These are phyloP conservation scores for Chlorodrepanis virens DNA, from an alignment of 2,113 vertebrate species.

Conservation along the genomic window DNA sequence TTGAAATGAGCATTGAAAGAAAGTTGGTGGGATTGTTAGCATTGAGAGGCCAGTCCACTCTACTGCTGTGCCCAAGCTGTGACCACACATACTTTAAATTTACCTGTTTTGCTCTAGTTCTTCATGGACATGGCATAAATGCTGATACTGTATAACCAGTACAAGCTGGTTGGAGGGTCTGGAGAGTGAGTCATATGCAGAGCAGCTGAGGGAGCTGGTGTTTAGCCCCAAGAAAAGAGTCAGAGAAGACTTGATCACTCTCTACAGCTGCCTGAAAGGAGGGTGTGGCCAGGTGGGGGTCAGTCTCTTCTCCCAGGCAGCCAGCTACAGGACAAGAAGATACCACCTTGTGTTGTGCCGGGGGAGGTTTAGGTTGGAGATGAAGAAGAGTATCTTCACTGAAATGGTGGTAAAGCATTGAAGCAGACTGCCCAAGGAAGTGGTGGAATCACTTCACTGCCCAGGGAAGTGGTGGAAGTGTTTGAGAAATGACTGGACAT, in stretches of 20 bases:
- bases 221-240: background rate
- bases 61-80: background rate
- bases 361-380: background rate
- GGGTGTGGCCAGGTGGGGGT: background rate
- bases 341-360: accelerated
- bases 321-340: background rate
- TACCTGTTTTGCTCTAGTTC: background rate
- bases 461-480: background rate
- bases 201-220: background rate
- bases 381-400: background rate
- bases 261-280: background rate
- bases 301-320: background rate
- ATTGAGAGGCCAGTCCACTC: background rate
- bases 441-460: no score
- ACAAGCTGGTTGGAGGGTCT: background rate
- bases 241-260: background rate
- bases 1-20: background rate
- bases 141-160: background rate
- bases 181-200: background rate
- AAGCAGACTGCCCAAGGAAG: background rate
- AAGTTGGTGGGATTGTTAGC: background rate
- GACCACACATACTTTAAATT: background rate
- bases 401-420: background rate
- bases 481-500: background rate
- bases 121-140: background rate